Evolutionary conservation across 2,797 vertebrate species (phyloP), one percentile per base, ranked within the genome.

Genomic region (Microctenopoma lineatum): DNA sequence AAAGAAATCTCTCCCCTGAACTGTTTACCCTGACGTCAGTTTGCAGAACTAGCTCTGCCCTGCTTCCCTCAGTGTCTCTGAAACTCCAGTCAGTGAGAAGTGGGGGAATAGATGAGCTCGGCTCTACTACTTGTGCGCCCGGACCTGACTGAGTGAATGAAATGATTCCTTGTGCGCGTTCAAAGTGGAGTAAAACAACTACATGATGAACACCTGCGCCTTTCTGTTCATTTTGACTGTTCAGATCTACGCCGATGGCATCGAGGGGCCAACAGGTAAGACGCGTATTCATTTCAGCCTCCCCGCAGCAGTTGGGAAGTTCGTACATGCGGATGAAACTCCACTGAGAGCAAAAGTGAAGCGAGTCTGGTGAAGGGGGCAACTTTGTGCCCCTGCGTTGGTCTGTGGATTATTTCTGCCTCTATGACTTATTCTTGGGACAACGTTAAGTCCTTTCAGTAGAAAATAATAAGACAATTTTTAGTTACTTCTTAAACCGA

Each of bases 231-330:
- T 95, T 77, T 87, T 95, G 88, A 87, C 91, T 50, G 92, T 88
- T 63, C 93, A 93, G 70, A 93, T 95, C 81, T 94, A 93, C 93
- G 93, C 93, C 81, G 94, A 95, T 83, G 94, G 93, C 79, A 94
- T 93, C 16, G 94, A 95, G 75, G 93, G 92, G 79, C 94, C 94
- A 92, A 94, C 94, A 95, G 94, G 94, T 95, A 95, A 94, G 85
- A 66, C 54, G 0, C 57, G 0, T 2, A 25, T 46, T 34, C 48
- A 69, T 55, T 21, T 70, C 61, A 16, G 41, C 58, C 7, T 74
- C 52, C 32, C 12, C 2, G 45, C 53, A 66, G 66, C 58, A 29
- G 66, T 21, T 55, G 25, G 27, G 75, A 90, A 90, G 80, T 87
- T 91, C 83, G 7, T 9, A 16, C 34, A 18, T 36, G 44, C 1